Conservation (phyloP, 1,140 invertebrate species). For the Vanessa tameamea region DNA sequence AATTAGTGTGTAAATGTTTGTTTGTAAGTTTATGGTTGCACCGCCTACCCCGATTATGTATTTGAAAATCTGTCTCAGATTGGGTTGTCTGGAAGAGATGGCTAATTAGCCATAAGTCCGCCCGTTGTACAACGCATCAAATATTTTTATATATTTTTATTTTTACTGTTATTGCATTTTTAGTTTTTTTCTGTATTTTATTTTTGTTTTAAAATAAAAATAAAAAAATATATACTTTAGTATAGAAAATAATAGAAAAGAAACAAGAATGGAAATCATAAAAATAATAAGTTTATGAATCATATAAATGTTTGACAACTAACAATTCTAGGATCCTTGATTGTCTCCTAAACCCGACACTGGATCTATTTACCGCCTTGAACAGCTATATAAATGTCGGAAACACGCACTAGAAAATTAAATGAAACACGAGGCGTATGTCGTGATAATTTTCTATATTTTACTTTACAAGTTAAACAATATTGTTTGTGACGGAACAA, state of each 20-base stretch:
- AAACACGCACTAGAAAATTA: slow-evolving; percentile 16
- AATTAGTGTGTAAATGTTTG: no score
- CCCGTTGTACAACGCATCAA: no score
- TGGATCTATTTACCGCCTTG: slow-evolving; percentile 18
- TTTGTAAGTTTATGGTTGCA: no score
- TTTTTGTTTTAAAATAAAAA: no score
- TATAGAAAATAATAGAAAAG: neutral
- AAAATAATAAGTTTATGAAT: neutral
- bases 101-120: no score
- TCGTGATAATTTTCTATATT: neutral
- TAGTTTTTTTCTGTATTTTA: no score
- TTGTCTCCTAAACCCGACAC: slow-evolving; percentile 6
- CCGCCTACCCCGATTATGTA: no score
- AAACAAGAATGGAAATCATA: neutral
- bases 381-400: slow-evolving; percentile 19
- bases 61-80: no score
- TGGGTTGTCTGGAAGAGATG: no score
- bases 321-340: slow-evolving; percentile 17
- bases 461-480: neutral
- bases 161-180: no score
- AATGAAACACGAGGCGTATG: slow-evolving; percentile 8
- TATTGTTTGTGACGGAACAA: neutral
- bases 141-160: no score
- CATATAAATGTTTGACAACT: slow-evolving; percentile 1
- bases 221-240: no score